Evolutionary conservation across 2,797 vertebrate genomes (phyloP), one percentile per base, ranked within the genome.

Genomic region (Labroides dimidiatus): DNA sequence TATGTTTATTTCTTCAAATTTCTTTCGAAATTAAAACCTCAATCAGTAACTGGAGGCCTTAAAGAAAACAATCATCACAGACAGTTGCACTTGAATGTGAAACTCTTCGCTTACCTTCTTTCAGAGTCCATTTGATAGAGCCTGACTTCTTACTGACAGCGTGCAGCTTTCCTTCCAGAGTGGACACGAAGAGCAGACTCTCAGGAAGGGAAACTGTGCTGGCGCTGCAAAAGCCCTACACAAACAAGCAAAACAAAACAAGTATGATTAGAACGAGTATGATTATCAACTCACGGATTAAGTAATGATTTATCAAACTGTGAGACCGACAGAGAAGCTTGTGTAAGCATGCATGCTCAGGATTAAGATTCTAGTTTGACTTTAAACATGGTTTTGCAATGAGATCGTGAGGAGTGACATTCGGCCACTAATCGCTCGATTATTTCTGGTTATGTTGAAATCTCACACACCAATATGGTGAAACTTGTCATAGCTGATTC

Each of bases 101-200:
- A 33, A 44, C 1, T 23, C 65, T 63, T 52, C 61, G 66, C 92
- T 93, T 91, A 98, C 98, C 97, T 97, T 99, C 97, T 92, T 99
- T 99, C 85, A 99, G 93, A 62, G 97, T 98, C 98, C 98, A 99
- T 68, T 97, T 98, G 89, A 99, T 98, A 0, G 95, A 94, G 73
- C 98, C 98, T 0, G 97, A 99, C 77, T 95, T 95, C 91, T 97
- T 99, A 93, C 95, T 98, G 81, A 99, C 97, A 0, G 98, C 98
- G 0, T 99, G 97, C 65, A 99, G 92, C 81, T 96, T 98, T 58
- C 98, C 98, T 67, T 99, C 98, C 84, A 99, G 89, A 1, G 97
- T 99, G 61, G 98, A 99, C 78, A 99, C 96, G 88, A 99, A 99
- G 73, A 99, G 77, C 78, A 99, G 85, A 10, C 95, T 98, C 90